Evolutionary conservation across 2,797 vertebrate genomes (phyloP).

Genomic region (Orestias chungarensis): DNA sequence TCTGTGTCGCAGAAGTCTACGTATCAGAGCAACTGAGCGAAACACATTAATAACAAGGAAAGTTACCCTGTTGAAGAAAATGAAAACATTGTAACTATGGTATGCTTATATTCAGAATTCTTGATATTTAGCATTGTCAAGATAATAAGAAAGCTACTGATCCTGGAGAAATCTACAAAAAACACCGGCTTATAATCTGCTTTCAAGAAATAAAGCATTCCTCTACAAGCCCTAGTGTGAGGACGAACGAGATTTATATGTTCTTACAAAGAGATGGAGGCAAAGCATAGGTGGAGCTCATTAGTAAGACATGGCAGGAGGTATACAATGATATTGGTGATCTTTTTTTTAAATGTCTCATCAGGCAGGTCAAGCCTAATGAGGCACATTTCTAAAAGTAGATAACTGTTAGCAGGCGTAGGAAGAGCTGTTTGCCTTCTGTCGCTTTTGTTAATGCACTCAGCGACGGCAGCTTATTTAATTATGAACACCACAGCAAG

Average conservation of each 20-base stretch:
- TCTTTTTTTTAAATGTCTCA: too few species aligned
- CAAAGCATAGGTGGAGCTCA: constrained; percentile 23
- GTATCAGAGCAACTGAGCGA: constrained; percentile 35
- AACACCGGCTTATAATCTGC: constrained; percentile 59
- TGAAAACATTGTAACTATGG: constrained; percentile 4
- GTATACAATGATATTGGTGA: background rate
- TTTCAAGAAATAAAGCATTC: constrained; percentile 64
- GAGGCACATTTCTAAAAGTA: constrained; percentile 16
- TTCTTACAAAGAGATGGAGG: constrained; percentile 36
- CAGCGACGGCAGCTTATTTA: background rate
- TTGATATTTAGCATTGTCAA: constrained; percentile 21
- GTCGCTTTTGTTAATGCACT: constrained; percentile 1
- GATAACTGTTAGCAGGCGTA: constrained; percentile 12
- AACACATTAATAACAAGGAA: constrained; percentile 43
- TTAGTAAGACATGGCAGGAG: background rate
- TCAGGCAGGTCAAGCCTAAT: constrained; percentile 2
- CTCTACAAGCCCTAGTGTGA: constrained; percentile 56
- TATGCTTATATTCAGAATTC: background rate
- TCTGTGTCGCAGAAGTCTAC: constrained; percentile 55
- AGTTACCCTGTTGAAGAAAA: constrained; percentile 13
- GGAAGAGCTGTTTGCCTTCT: background rate
- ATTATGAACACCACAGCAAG: background rate
- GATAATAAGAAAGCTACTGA: constrained; percentile 56
- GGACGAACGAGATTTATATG: constrained; percentile 51
- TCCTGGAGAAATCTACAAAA: constrained; percentile 70